Percentiles rank a stretch among this genome's conserved stretches.
These are phyloP conservation scores for Ctenoplectra terminalis DNA, from an alignment of 1,140 invertebrate species.

Conservation along the genomic window DNA sequence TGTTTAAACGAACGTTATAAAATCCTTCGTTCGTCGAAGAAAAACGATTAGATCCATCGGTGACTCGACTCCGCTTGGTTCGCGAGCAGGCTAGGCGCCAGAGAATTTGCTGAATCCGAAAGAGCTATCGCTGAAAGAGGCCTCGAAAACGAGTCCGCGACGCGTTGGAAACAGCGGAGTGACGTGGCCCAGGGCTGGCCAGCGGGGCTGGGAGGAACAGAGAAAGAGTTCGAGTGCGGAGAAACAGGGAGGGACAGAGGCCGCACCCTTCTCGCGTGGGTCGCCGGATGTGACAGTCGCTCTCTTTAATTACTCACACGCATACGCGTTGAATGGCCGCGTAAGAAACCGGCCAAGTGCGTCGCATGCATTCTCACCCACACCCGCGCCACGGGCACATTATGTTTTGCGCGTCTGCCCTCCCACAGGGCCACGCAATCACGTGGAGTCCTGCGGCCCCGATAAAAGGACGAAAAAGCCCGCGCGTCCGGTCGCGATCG, in stretches of 20 bases:
- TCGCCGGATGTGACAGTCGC: slow-evolving; percentile 83
- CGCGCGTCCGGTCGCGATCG: slow-evolving; percentile 48
- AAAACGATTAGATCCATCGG: no score
- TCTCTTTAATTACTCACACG: slow-evolving; percentile 83
- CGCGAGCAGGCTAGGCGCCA: slow-evolving; percentile 47
- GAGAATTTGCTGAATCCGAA: slow-evolving; percentile 24
- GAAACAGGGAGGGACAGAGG: slow-evolving; percentile 57
- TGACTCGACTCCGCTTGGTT: no score
- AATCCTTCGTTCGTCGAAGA: no score
- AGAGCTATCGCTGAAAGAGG: slow-evolving; percentile 8
- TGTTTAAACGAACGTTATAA: no score
- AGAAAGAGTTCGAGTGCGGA: slow-evolving; percentile 42
- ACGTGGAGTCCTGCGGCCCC: slow-evolving; percentile 47
- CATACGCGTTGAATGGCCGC: slow-evolving; percentile 66
- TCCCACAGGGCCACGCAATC: slow-evolving; percentile 66
- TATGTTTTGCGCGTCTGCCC: slow-evolving; percentile 71
- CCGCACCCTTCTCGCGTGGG: slow-evolving; percentile 83
- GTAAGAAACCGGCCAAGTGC: slow-evolving; percentile 62
- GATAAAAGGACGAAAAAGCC: slow-evolving; percentile 59
- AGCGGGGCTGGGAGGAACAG: slow-evolving; percentile 12
- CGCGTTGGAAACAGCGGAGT: slow-evolving; percentile 41
- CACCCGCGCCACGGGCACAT: slow-evolving; percentile 47
- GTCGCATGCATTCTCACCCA: slow-evolving; percentile 57
- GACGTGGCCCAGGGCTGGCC: slow-evolving; percentile 59
- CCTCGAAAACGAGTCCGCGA: slow-evolving; percentile 53